Percentiles rank a stretch among this genome's conserved stretches.
These are phyloP conservation scores for Salvator merianae DNA, from an alignment of 2,113 vertebrate species.

Conservation along the genomic window DNA sequence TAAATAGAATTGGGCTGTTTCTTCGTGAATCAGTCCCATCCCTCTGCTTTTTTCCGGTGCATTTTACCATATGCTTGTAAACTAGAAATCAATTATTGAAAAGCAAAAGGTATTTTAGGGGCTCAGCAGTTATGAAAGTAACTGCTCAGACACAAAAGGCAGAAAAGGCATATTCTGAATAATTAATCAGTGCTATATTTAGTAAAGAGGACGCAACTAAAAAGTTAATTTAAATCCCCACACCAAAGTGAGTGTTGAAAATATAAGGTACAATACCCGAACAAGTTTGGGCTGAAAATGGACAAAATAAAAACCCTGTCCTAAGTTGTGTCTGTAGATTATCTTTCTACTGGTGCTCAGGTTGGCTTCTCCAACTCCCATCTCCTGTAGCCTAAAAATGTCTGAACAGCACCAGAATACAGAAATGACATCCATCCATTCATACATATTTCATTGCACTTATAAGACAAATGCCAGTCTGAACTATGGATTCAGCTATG, in stretches of 20 bases:
- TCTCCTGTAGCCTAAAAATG: no score
- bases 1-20: no score
- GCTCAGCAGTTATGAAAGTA: conserved; percentile 47
- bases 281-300: conserved; percentile 16
- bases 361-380: no score
- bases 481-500: no score
- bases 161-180: conserved; percentile 64
- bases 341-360: background rate
- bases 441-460: no score
- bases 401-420: no score
- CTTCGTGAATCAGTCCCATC: background rate
- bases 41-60: conserved; percentile 32
- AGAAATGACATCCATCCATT: no score
- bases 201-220: conserved; percentile 49
- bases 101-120: conserved; percentile 52
- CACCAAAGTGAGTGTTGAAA: background rate
- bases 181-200: conserved; percentile 67
- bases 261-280: no score
- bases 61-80: conserved; percentile 42
- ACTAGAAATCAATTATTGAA: conserved; percentile 67
- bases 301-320: background rate
- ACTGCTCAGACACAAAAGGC: conserved; percentile 60
- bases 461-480: no score
- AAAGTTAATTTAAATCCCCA: conserved; percentile 54
- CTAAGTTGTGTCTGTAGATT: background rate